Evolutionary conservation across 2,797 vertebrate species (phyloP), one percentile per base, ranked within the genome.

Genomic region (Fundulus diaphanus): DNA sequence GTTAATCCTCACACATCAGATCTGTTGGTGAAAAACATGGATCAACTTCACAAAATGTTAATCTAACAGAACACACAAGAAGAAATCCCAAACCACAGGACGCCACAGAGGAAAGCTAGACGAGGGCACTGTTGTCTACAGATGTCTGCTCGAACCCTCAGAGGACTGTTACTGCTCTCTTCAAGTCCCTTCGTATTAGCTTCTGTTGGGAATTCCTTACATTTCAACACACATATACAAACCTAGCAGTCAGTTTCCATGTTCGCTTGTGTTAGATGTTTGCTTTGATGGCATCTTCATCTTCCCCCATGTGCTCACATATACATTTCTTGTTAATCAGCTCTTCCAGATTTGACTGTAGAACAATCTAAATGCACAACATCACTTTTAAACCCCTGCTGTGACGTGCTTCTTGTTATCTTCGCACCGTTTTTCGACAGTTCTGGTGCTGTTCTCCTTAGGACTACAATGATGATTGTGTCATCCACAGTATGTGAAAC

Each of bases 191-290:
- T 42, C 73, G 33, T 29, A 65, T 18, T 9, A 0, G n/a, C 7
- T 76, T 66, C 37, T 0, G 46, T 52, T 22, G 59, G 24, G 51
- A 16, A 15, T 27, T 1, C 6, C 8, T 48, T 35, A 44, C 65
- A 61, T 72, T 85, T 37, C 2, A 52, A 83, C 95, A 95, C 85
- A 95, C 87, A 1, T 95, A 91, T 44, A 95, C 44, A 79, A 74
- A 95, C 88, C 75, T 92, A 94, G 7, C 93, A 96, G 57, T 94
- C 93, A 15, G 79, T 91, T 74, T 96, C 95, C 93, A 94, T 93
- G 78, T 87, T 84, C 46, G 78, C 44, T 94, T 94, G 77, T 81
- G 82, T 80, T 75, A 89, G 59, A 96, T 92, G 59, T 94, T 92
- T 66, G 90, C 35, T 33, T 95, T 92, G 68, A 84, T 82, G 80